Evolutionary conservation across 2,888 invertebrate genomes (phyloP).

Genomic region (Abrostola tripartita): DNA sequence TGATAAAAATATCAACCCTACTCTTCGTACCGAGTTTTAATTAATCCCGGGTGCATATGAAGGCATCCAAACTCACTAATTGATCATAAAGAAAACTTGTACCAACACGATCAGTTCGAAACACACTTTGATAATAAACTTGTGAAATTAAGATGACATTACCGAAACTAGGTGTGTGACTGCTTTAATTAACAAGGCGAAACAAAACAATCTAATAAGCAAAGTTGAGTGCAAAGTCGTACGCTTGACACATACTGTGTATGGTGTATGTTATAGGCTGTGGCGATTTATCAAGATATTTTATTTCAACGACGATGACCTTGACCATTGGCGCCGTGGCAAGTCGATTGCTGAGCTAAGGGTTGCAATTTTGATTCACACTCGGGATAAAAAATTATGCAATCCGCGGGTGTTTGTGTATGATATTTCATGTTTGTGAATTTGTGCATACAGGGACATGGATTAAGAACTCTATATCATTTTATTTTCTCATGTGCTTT

Average conservation of each 20-base stretch:
- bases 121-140: slow-evolving; percentile 50
- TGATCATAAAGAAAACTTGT: slow-evolving; percentile 35
- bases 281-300: slow-evolving; percentile 35
- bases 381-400: too few relatives aligned
- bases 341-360: too few relatives aligned
- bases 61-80: slow-evolving; percentile 1
- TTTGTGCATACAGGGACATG: too few relatives aligned
- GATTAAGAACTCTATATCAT: too few relatives aligned
- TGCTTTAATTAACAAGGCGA: slow-evolving; percentile 74
- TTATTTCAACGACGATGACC: too few relatives aligned
- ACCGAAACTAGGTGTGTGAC: slow-evolving; percentile 62
- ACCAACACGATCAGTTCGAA: slow-evolving; percentile 33
- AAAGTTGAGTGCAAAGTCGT: slow-evolving; percentile 79
- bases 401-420: too few relatives aligned
- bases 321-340: too few relatives aligned
- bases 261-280: slow-evolving; percentile 33
- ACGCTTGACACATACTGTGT: slow-evolving; percentile 59
- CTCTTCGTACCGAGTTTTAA: neutral
- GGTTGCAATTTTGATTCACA: too few relatives aligned
- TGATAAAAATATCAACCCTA: neutral
- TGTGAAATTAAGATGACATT: slow-evolving; percentile 56
- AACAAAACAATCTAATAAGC: slow-evolving; percentile 83
- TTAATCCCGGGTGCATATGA: slow-evolving; percentile 11
- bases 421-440: too few relatives aligned
- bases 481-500: too few relatives aligned